These are phyloP conservation scores for Gila robusta DNA, from an alignment of 2,797 vertebrate genomes.

Conservation along the genomic window DNA sequence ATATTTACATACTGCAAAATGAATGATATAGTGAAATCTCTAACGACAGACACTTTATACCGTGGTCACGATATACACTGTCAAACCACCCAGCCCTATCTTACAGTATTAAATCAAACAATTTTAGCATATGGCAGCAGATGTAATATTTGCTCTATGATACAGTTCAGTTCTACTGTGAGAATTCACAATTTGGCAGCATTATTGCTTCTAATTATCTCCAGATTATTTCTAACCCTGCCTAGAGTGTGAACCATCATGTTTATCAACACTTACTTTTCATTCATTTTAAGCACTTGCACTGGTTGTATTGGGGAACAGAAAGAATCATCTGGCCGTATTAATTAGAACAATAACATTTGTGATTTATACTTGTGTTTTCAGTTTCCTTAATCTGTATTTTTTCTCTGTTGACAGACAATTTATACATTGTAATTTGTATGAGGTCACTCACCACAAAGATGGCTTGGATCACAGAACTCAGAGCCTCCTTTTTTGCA, in stretches of 20 bases:
- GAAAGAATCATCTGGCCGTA: neutral
- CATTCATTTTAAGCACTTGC: too few relatives aligned
- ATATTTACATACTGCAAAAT: neutral
- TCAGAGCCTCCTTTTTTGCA: neutral
- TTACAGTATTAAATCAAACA: conserved; percentile 59
- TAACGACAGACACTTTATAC: neutral
- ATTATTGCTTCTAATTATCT: conserved; percentile 55
- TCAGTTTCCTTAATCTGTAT: neutral
- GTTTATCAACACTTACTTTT: conserved; percentile 23
- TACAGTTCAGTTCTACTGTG: conserved; percentile 63
- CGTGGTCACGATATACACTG: neutral
- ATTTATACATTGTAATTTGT: neutral
- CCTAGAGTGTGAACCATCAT: conserved; percentile 20
- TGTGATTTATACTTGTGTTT: neutral
- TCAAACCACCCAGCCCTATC: conserved; percentile 4
- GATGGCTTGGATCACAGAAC: neutral
- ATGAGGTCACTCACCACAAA: neutral
- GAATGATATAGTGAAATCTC: too few relatives aligned
- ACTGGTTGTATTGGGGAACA: neutral
- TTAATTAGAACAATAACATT: conserved; percentile 4
- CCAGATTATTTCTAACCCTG: conserved; percentile 8
- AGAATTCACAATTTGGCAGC: conserved; percentile 63
- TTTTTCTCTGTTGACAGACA: neutral
- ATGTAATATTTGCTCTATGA: conserved; percentile 48
- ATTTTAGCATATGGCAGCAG: conserved; percentile 47